Evolutionary conservation across 2,888 invertebrate species (phyloP), one percentile per base, ranked within the genome.

Genomic region (Plagodis dolabraria): DNA sequence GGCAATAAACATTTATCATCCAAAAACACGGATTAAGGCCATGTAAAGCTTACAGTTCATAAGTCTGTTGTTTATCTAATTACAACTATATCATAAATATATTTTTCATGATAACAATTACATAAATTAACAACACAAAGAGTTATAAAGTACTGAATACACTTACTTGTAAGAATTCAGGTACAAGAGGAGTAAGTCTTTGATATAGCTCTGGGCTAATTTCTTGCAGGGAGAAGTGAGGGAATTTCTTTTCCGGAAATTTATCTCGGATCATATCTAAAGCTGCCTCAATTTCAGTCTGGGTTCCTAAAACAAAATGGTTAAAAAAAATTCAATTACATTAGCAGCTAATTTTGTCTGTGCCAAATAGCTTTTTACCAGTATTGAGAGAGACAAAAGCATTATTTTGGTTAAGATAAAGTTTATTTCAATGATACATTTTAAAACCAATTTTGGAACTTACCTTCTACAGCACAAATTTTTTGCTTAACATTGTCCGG

Each of bases 381-480:
- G 22, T 22, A 22, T 22, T 22, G 22, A 22, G 22, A 1, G 22
- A 22, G 22, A n/a, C 22, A 22, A 22, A 4, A 22, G 22, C 22
- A 22, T 22, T 22, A 22, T 22, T 2, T 1, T 2, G 22, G 22
- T 22, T 22, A 22, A 4, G 22, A 22, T 4, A 22, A 22, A 22
- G 22, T 22, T 22, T 22, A 22, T 22, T 22, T 2, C 4, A 22
- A 22, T 4, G 22, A 22, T 22, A 22, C 22, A 22, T 22, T 22
- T 22, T 2, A 2, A 22, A 2, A 22, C 1, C 4, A 22, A 22
- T 22, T 22, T 22, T 22, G 22, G 22, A 22, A 2, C 22, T 47
- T 85, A 95, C 97, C 97, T 93, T 97, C 96, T 74, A 98, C 94
- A 71, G 95, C 94, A 90, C 98, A 98, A 70, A 98, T 94, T 89